phyloP scores from a whole-genome alignment of 2,888 invertebrate genomes.

The Aporophyla lueneburgensis region DNA sequence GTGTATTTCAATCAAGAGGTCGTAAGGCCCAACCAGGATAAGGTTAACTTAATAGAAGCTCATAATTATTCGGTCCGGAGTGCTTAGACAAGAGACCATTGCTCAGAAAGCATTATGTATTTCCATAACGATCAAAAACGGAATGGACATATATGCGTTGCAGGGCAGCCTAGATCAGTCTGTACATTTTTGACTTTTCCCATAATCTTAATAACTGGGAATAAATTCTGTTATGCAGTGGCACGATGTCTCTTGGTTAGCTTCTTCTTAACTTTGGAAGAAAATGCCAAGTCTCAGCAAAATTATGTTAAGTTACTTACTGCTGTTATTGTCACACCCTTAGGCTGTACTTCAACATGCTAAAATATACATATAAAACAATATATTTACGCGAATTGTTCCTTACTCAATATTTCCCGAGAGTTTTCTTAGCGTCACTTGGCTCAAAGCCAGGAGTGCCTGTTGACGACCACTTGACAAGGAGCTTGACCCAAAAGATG shows the following conservation, averaged over 20 bases:
- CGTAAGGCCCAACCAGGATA: background rate
- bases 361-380: slow-evolving; percentile 32
- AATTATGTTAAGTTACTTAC: slow-evolving; percentile 16
- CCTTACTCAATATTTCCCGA: slow-evolving; percentile 78
- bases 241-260: background rate
- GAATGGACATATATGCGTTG: background rate
- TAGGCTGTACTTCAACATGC: background rate
- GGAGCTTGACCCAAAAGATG: slow-evolving; percentile 86
- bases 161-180: background rate
- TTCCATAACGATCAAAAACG: background rate
- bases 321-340: background rate
- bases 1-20: background rate
- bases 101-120: background rate
- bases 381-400: slow-evolving; percentile 68
- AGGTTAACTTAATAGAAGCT: background rate
- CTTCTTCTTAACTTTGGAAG: background rate
- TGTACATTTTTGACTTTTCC: background rate
- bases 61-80: background rate
- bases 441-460: slow-evolving; percentile 82
- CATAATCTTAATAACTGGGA: background rate
- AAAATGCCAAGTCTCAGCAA: slow-evolving; percentile 11
- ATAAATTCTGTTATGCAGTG: background rate
- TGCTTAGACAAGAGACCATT: background rate
- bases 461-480: slow-evolving; percentile 84
- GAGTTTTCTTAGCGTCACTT: slow-evolving; percentile 79